Evolutionary conservation across 1,140 invertebrate species (phyloP).

Genomic region (Leptoteleia sp.): DNA sequence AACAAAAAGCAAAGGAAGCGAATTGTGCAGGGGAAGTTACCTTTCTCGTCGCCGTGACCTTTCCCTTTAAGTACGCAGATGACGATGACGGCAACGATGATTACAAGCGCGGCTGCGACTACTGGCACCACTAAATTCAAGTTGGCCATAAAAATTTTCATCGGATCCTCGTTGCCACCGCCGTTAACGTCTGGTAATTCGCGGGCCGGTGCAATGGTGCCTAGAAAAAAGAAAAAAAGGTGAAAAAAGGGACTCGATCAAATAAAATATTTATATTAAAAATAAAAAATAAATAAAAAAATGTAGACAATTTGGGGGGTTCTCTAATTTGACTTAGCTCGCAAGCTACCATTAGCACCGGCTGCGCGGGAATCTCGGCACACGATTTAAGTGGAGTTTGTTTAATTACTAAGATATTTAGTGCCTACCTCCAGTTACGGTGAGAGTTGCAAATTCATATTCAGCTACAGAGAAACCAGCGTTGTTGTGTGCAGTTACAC

Average conservation of each 20-base stretch:
- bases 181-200: conserved; percentile 88
- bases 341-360: conserved; percentile 80
- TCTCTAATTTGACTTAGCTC: conserved; percentile 13
- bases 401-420: conserved; percentile 11
- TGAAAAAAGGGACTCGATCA: conserved; percentile 11
- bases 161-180: conserved; percentile 86
- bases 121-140: conserved; percentile 97
- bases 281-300: no score
- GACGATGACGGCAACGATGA: conserved; percentile 94
- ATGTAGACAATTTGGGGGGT: no score
- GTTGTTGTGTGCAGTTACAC: conserved; percentile 97
- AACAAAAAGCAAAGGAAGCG: conserved; percentile 63
- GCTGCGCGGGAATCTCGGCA: conserved; percentile 68
- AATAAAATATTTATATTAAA: conserved; percentile 34
- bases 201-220: conserved; percentile 94
- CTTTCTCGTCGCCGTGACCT: conserved; percentile 89
- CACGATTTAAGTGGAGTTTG: conserved; percentile 9
- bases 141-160: conserved; percentile 92
- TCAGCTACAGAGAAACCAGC: conserved; percentile 96
- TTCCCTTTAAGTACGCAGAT: conserved; percentile 93
- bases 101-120: conserved; percentile 93
- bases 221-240: conserved; percentile 86
- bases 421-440: conserved; percentile 91
- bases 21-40: conserved; percentile 80
- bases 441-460: conserved; percentile 97